Base-by-base conservation (phyloP, 2,797 vertebrate genomes). In the Carcharodon carcharias region DNA sequence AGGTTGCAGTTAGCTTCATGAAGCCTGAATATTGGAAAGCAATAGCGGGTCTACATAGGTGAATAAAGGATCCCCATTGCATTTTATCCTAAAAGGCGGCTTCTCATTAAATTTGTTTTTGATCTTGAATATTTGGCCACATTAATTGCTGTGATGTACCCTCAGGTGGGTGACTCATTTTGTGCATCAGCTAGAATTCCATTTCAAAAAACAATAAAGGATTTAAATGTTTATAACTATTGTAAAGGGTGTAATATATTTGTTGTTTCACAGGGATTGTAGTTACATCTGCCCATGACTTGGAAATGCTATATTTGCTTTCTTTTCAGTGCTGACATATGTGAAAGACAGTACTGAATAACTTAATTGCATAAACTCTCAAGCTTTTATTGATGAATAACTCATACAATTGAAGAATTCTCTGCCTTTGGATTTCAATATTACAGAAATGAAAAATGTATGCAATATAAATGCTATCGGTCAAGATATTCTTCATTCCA, bases 401-500 rank as follows among this genome's bases (percentile, higher is more conserved):
- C 69, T 35, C 94, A 73, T 56, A 56, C 28, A 31, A 54, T 56
- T 95, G 94, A 95, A 31, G 28, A 71, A 45, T 54, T 95, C 67
- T 71, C 65, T 56, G 67, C 65, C 31, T 73, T 77, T 56, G 58
- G 94, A 71, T 73, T 95, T 54, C 50, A 77, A 56, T 77, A 77
- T 73, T 77, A 56, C 28, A 77, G 94, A 71, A 95, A 95, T 95
- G 94, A 95, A 77, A 77, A 95, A 95, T 95, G 94, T 77, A 95
- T 77, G 67, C 69, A 95, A 95, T 95, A 95, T 77, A 95, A 95
- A 71, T 58, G 69, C 40, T 69, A 95, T 54, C 28, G 69, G 94
- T 95, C 94, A 95, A 35, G 69, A 35, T 69, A 95, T 95, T 77
- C 77, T 50, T 95, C 94, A 95, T 77, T 56, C 69, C 69, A 28